Conservation (phyloP, 2,797 vertebrate species). For the Mastacembelus armatus region DNA sequence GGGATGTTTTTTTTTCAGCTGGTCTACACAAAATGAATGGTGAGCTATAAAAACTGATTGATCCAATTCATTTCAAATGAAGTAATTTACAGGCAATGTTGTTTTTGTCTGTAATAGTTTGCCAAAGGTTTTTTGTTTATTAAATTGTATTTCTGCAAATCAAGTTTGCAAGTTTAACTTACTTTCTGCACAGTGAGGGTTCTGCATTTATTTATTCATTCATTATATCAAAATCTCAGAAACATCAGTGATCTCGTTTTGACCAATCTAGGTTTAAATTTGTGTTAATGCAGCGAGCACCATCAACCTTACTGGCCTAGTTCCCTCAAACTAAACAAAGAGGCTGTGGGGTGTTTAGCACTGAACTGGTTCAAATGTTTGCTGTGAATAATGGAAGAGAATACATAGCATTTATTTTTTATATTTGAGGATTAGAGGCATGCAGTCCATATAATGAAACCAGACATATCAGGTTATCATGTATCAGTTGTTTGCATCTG, state of each 20-base stretch:
- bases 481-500: background rate
- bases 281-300: background rate
- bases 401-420: background rate
- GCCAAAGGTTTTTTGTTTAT: too few species aligned
- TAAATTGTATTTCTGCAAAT: background rate
- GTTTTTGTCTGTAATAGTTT: background rate
- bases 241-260: background rate
- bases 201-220: background rate
- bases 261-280: background rate
- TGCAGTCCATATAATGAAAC: background rate
- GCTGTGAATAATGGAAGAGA: background rate
- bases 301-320: background rate
- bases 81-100: background rate
- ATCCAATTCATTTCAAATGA: too few species aligned
- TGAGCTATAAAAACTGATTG: background rate
- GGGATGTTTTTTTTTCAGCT: background rate
- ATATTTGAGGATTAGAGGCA: background rate
- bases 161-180: background rate
- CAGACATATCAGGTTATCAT: background rate
- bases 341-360: conserved; percentile 2
- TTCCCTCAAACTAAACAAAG: background rate
- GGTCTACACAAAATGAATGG: background rate
- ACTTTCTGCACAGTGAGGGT: background rate
- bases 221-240: background rate
- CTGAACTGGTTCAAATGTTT: background rate